phyloP scores from a whole-genome alignment of 2,113 vertebrate species.

The Oryzias javanicus region DNA sequence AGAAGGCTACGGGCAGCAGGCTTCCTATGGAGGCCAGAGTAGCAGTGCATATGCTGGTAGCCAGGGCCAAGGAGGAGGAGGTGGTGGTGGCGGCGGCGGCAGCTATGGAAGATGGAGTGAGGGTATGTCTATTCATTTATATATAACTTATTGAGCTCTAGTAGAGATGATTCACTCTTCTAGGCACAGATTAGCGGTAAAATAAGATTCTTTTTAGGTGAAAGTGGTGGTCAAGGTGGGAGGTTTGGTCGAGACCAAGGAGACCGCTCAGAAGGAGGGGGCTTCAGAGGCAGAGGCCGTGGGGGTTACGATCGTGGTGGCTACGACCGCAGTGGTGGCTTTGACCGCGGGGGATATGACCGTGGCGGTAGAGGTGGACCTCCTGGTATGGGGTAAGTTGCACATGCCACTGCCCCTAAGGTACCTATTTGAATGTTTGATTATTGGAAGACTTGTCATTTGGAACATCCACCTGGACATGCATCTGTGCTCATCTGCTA shows the following conservation, averaged over 20 bases:
- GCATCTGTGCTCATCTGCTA: constrained; percentile 28
- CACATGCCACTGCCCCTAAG: constrained; percentile 71
- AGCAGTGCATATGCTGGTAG: constrained; percentile 15
- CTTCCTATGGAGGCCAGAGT: constrained; percentile 46
- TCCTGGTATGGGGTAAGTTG: constrained; percentile 83
- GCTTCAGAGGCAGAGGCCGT: constrained; percentile 75
- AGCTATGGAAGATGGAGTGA: constrained; percentile 73
- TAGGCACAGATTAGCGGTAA: not conserved
- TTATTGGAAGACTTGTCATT: constrained; percentile 30
- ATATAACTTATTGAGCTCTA: too few species aligned
- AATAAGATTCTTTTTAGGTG: constrained; percentile 44
- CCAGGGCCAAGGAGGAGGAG: constrained; percentile 16
- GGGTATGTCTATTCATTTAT: constrained; percentile 36
- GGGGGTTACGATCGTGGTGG: constrained; percentile 60
- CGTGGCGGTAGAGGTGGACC: constrained; percentile 73
- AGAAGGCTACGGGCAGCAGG: constrained; percentile 53
- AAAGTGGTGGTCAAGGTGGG: constrained; percentile 63
- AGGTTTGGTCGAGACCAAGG: constrained; percentile 74
- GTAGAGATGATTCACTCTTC: not conserved
- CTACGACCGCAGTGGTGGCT: constrained; percentile 65
- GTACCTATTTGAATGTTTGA: constrained; percentile 56
- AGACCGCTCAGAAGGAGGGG: constrained; percentile 73
- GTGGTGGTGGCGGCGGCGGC: too few species aligned
- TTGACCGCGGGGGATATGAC: constrained; percentile 67
- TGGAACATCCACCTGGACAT: constrained; percentile 5